A percentile compares a stretch with the other conserved stretches of the same genome.
These are phyloP conservation scores for Telenomus remus DNA, from an alignment of 1,140 invertebrate species.

Conservation along the genomic window DNA sequence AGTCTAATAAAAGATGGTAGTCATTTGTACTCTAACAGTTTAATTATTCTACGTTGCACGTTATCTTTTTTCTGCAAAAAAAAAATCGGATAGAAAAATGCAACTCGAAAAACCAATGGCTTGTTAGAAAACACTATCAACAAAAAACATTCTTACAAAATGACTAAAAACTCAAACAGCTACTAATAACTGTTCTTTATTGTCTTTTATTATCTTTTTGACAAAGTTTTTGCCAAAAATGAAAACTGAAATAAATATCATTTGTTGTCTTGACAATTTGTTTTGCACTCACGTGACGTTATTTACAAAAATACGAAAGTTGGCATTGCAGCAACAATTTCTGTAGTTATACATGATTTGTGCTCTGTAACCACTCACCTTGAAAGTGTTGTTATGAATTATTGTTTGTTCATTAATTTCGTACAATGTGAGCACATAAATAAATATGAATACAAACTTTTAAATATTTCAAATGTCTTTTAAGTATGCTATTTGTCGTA, in stretches of 20 bases:
- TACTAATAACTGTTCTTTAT: no score
- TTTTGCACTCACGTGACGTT: conserved; percentile 10
- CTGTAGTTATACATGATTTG: conserved; percentile 5
- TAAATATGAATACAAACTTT: background rate
- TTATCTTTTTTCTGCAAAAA: conserved; percentile 2
- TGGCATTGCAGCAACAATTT: conserved; percentile 38
- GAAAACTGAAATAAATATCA: no score
- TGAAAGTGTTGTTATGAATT: conserved; percentile 35
- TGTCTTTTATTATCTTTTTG: no score
- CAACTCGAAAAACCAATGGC: no score
- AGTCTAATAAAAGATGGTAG: conserved; percentile 37
- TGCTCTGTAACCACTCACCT: conserved; percentile 24
- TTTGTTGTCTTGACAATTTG: background rate
- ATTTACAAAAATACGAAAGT: conserved; percentile 19
- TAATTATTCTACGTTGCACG: conserved; percentile 22
- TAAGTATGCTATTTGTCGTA: background rate
- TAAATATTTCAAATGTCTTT: background rate
- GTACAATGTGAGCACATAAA: background rate
- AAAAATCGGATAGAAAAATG: no score
- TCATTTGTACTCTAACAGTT: conserved; percentile 28
- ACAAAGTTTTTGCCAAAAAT: no score
- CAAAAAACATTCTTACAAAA: no score
- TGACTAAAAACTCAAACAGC: no score
- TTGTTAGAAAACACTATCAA: no score
- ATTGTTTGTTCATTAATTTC: conserved; percentile 20